phyloP scores from a whole-genome alignment of 2,797 vertebrate species.

The Florisuga fusca region DNA sequence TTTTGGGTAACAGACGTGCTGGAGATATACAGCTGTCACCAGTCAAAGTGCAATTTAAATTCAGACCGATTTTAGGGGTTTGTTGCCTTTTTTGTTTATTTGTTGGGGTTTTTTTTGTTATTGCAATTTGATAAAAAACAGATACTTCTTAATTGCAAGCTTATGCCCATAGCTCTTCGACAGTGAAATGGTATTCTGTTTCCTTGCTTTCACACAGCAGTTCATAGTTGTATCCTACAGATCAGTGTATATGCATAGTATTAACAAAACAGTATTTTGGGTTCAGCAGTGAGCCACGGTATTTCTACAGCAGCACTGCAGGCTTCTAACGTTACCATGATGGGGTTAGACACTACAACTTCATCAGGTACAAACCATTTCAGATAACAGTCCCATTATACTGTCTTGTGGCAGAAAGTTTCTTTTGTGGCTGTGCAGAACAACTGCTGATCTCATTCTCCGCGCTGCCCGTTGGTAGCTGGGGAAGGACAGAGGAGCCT shows the following conservation, averaged over 20 bases:
- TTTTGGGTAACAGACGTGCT: neutral
- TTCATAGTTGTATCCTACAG: neutral
- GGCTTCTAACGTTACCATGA: neutral
- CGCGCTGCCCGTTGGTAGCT: neutral
- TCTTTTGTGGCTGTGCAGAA: neutral
- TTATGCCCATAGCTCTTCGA: neutral
- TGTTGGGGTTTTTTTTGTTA: neutral
- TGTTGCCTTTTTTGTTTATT: neutral
- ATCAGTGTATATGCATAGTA: neutral
- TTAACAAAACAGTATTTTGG: neutral
- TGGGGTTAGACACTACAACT: neutral
- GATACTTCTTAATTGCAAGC: neutral
- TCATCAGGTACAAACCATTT: neutral
- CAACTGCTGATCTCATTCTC: neutral
- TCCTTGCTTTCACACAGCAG: neutral
- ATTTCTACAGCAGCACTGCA: neutral
- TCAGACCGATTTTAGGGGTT: neutral
- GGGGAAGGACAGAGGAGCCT: neutral
- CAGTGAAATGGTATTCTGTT: neutral
- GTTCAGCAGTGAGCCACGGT: neutral
- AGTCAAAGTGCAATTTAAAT: constrained; percentile 11
- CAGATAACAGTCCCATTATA: neutral
- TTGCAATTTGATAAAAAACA: neutral
- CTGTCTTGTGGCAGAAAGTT: neutral
- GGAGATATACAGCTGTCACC: neutral